Evolutionary conservation across 2,113 vertebrate genomes (phyloP).

Genomic region (Colaptes auratus): DNA sequence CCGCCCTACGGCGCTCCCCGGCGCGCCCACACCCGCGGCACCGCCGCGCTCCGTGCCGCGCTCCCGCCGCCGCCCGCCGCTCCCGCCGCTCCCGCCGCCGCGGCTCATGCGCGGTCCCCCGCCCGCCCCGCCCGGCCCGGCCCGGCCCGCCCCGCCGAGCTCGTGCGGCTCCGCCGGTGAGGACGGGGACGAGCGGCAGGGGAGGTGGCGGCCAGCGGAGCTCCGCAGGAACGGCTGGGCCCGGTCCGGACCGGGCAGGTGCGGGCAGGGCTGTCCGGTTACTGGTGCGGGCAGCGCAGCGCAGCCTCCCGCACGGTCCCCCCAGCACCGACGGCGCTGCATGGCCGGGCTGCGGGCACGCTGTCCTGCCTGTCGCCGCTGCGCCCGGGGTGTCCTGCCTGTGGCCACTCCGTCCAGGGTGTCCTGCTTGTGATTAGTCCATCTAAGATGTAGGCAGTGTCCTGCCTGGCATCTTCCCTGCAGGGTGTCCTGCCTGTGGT

Average conservation of each 20-base stretch:
- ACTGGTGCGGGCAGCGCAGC: background rate
- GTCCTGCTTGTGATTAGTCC: background rate
- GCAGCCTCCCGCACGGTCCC: background rate
- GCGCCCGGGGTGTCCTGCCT: no score
- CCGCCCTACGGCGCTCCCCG: no score
- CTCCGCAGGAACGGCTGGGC: background rate
- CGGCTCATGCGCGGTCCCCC: constrained; percentile 27
- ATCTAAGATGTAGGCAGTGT: background rate
- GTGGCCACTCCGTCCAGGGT: accelerated
- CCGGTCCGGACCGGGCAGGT: background rate
- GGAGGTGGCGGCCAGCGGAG: background rate
- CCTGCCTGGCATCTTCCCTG: background rate
- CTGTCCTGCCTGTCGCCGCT: background rate
- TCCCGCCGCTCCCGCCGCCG: constrained; percentile 62
- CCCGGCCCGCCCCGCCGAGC: background rate
- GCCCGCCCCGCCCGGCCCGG: constrained; percentile 78
- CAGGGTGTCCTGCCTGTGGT: background rate
- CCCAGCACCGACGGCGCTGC: no score
- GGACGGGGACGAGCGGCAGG: background rate
- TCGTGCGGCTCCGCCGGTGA: background rate
- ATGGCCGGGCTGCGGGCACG: no score
- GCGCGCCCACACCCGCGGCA: no score
- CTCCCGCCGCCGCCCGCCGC: no score
- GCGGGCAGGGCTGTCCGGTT: background rate
- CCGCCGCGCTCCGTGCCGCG: no score